These are phyloP conservation scores for Tupaia tana DNA, from an alignment of 2,113 vertebrate species.

Conservation along the genomic window DNA sequence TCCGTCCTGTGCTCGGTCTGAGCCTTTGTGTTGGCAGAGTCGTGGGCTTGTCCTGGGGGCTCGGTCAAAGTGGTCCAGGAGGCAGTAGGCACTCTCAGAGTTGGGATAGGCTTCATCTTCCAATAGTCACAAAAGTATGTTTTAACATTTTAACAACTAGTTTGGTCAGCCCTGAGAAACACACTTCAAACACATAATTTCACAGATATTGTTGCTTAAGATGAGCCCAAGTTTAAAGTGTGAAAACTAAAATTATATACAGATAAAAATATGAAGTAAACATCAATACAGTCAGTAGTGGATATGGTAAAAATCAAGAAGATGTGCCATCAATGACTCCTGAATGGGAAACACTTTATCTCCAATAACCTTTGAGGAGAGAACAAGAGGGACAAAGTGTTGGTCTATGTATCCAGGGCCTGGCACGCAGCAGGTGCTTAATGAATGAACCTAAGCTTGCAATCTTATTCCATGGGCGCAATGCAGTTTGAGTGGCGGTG, in stretches of 20 bases:
- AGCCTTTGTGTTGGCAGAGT: background rate
- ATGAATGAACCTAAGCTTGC: background rate
- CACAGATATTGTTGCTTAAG: background rate
- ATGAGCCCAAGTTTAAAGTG: background rate
- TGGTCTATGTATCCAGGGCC: fast-evolving
- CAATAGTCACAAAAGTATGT: background rate
- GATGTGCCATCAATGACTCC: background rate
- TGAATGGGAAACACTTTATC: slow-evolving; percentile 4
- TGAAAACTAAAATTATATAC: background rate
- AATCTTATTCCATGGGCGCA: background rate
- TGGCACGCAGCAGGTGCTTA: background rate
- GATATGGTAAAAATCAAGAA: background rate
- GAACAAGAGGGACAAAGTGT: too few relatives aligned
- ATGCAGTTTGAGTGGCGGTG: background rate
- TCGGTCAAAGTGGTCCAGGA: background rate
- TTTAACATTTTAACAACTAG: background rate
- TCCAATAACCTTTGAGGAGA: background rate
- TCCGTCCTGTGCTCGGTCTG: too few relatives aligned
- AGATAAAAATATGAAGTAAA: background rate
- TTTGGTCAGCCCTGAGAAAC: background rate
- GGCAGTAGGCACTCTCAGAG: background rate
- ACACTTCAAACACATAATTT: background rate
- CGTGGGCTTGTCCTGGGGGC: background rate
- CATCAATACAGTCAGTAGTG: background rate
- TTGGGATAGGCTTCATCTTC: background rate